Evolutionary conservation across 2,113 vertebrate species (phyloP), one percentile per base, ranked within the genome.

Genomic region (Patagioenas fasciata): DNA sequence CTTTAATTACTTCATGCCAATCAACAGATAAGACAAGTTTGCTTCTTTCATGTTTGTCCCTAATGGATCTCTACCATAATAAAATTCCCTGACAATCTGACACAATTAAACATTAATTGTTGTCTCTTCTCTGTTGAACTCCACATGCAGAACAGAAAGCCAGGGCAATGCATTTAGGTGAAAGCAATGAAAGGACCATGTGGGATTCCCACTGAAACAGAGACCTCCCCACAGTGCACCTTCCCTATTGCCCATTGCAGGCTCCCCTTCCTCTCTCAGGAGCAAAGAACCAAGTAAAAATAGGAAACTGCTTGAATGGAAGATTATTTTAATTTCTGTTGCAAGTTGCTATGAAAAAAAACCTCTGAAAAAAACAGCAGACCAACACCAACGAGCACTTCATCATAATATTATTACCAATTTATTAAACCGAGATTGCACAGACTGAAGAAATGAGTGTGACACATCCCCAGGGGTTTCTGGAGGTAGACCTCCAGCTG

Each of bases 331-430:
- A 82, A 88, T 83, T 83, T 70, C 73, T 66, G 36, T 91, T 95
- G 57, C 61, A 91, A 95, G 75, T 51, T 95, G 47, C 88, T 73
- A 42, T 34, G 66, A 71, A 71, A 91, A 88, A 85, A 88, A 85
- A 86, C 1, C 62, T 93, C 86, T 80, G 54, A 79, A 91, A 91
- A 94, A 85, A 15, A 36, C 28, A 89, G 83, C 36, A 94, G 86
- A 89, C 75, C 67, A 57, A 65, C 67, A 71, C 61, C 65, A 92
- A 84, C 86, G 92, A 96, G 62, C 65, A 91, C 79, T 96, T 96
- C 73, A 95, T 96, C 88, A 85, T 65, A 80, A 48, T 72, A 91
- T 96, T 95, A 93, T 97, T 94, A 97, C 88, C 79, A 96, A 96
- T 96, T 87, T 94, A 96, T 96, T 97, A 97, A 97, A 92, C 67